A percentile compares a stretch with the other conserved stretches of the same genome.
Evolutionary conservation across 2,888 invertebrate species (phyloP).

Genomic region (Pachliopta kotzebuea): DNA sequence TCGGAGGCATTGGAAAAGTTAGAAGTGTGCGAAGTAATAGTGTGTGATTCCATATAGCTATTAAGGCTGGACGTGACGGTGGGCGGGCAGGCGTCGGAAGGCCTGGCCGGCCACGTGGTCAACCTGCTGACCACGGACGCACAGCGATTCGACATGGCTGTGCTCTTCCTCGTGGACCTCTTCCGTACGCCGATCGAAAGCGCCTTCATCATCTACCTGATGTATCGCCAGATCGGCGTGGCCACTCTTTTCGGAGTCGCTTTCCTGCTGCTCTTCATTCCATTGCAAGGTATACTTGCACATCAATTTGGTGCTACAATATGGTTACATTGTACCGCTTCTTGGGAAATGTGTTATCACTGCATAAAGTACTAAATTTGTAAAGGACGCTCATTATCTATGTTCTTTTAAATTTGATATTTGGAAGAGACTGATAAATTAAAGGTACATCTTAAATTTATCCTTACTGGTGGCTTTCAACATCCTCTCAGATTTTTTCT

Average conservation of each 20-base stretch:
- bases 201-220: conserved; percentile 86
- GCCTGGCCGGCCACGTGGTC: conserved; percentile 84
- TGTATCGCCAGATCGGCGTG: conserved; percentile 82
- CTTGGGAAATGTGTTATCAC: too few species aligned
- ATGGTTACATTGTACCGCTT: too few species aligned
- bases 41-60: conserved; percentile 74
- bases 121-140: conserved; percentile 94
- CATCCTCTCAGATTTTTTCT: too few species aligned
- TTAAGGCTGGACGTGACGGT: conserved; percentile 86
- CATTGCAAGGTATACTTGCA: conserved; percentile 75
- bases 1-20: too few species aligned
- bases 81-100: conserved; percentile 78
- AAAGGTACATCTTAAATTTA: too few species aligned
- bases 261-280: conserved; percentile 81
- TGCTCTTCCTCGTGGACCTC: conserved; percentile 89
- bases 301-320: too few species aligned
- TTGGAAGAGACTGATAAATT: too few species aligned
- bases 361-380: too few species aligned
- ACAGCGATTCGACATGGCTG: conserved; percentile 90
- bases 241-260: conserved; percentile 82
- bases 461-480: too few species aligned
- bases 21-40: too few species aligned
- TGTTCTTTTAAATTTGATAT: too few species aligned
- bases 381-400: too few species aligned
- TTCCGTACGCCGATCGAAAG: conserved; percentile 92